Evolutionary conservation across 2,888 invertebrate genomes (phyloP), one percentile per base, ranked within the genome.

Genomic region (Acrocyrtus sp.): DNA sequence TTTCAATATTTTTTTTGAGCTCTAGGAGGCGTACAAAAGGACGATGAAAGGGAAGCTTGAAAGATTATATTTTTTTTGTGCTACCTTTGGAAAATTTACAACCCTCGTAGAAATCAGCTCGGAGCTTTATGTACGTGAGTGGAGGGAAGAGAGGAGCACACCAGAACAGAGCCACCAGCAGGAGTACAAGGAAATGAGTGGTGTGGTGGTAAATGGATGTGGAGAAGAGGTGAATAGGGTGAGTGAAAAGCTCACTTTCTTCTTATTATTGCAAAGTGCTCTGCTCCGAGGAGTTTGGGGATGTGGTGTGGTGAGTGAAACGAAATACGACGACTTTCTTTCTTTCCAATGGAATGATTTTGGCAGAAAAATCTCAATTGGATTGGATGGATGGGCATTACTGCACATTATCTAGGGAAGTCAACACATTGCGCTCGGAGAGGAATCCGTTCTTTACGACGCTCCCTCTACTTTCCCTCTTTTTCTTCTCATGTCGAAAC

Each of bases 41-140:
- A n/a, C n/a, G n/a, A n/a, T n/a, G n/a, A n/a, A n/a, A n/a, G n/a
- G n/a, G n/a, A 17, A n/a, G 17, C 17, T 12, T 57, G 43, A 45
- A 27, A 57, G 58, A 51, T 29, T 67, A 51, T 27, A 66, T 58
- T 67, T 78, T 83, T 85, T 85, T n/a, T n/a, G n/a, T n/a, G n/a
- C 34, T 34, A 34, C 34, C 34, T 34, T 34, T 34, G 6, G 6
- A 8, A 34, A 34, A 34, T 34, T 34, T 34, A 34, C 34, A 34
- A 34, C 34, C 34, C 12, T 34, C 6, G 6, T 5, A 34, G 34
- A 34, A 34, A 34, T 34, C 34, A 34, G 5, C n/a, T n/a, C n/a
- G n/a, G n/a, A 8, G 34, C 34, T 34, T 34, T 34, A 34, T 8
- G 12, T 34, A 12, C 6, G 34, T 12, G 34, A 34, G 34, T 34